Conservation (phyloP, 1,140 invertebrate genomes). For the Batillaria attramentaria region DNA sequence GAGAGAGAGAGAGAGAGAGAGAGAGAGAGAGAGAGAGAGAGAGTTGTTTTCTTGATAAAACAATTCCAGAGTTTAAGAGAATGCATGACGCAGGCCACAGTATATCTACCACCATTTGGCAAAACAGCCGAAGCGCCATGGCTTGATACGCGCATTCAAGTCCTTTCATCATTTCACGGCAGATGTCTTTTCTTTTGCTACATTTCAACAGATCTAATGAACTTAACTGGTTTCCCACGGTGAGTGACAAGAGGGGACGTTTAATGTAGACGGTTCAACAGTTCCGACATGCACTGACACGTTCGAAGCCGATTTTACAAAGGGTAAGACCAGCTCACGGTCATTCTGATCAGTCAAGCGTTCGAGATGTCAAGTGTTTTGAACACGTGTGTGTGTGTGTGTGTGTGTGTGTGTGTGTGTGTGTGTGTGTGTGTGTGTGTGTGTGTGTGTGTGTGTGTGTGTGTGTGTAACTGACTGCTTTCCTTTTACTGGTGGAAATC, state of each 20-base stretch:
- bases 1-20: background rate
- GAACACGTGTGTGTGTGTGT: slow-evolving; percentile 1
- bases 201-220: background rate
- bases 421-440: background rate
- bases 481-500: too few relatives aligned
- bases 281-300: too few relatives aligned
- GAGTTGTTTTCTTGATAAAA: background rate
- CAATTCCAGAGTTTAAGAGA: background rate
- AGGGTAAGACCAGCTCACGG: background rate
- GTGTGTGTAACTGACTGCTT: background rate
- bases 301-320: too few relatives aligned
- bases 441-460: background rate
- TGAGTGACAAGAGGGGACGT: too few relatives aligned
- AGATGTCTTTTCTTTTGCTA: too few relatives aligned
- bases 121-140: background rate
- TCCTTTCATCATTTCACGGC: background rate
- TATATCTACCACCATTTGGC: background rate
- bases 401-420: slow-evolving; percentile 4
- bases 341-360: background rate
- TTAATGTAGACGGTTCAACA: too few relatives aligned
- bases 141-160: background rate
- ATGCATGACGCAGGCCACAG: background rate
- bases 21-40: background rate
- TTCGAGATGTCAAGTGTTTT: background rate
- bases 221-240: background rate